Base-by-base conservation (phyloP, 2,888 invertebrate genomes). In the Venusia cambrica region DNA sequence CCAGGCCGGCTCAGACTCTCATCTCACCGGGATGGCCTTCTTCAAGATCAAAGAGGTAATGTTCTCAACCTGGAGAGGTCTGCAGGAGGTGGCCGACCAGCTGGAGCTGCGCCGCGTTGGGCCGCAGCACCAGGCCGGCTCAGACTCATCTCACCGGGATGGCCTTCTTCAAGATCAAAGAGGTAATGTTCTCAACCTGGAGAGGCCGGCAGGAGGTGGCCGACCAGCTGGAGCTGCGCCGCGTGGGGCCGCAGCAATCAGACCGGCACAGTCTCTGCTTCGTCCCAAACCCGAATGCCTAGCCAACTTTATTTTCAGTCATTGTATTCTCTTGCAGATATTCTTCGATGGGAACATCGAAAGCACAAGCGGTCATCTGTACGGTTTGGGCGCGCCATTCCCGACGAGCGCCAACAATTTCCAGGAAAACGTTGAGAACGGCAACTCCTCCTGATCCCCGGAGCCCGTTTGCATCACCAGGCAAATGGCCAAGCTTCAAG, bases 321-420 rank as follows among this genome's bases (percentile, higher is more conserved):
- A 10, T 10, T 11, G 5, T 21, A 21, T 2, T 2, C 17, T 12
- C 37, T 60, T 89, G 22, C 88, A 98, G 97, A 96, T 98, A 93
- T 97, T 97, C 81, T 97, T 98, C 74, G 97, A 98, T 81, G 98
- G 97, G 73, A 97, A 97, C 75, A 98, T 98, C 62, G 98, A 98
- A 75, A 97, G 98, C 85, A 95, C 95, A 18, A 98, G 98, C 68
- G 98, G 98, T 27, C 98, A 99, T 83, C 88, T 99, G 31, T 98
- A 97, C 72, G 98, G 98, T 24, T 89, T 98, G 54, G 97, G 97
- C 37, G 95, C 96, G 19, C 94, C 95, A 29, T 95, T 94, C 73
- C 91, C 93, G 32, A 91, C 92, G 21, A 95, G 93, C 44, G 92
- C 92, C 40, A 89, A 90, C 56, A 92, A 90, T 62, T 92, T 93